These are phyloP conservation scores for Geophilus truncorum DNA, from an alignment of 2,888 invertebrate genomes.

Conservation along the genomic window DNA sequence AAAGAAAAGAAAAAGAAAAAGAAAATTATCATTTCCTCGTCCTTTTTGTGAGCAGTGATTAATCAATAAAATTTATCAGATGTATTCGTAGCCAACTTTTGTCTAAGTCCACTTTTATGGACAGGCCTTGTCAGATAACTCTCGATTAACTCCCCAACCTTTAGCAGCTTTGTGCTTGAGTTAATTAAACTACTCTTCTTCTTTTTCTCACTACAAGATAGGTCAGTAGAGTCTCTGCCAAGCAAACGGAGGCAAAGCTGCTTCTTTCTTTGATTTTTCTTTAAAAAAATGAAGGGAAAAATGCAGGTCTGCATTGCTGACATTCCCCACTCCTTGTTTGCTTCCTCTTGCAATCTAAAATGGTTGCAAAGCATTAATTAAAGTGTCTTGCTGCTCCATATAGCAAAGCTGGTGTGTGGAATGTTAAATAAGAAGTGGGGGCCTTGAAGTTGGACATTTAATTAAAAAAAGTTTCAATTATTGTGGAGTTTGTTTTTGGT, in stretches of 20 bases:
- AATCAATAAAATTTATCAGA: not conserved
- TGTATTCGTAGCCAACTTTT: not conserved
- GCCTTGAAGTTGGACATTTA: not conserved
- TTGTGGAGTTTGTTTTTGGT: no score
- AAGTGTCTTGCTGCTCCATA: not conserved
- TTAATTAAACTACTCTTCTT: conserved; percentile 11
- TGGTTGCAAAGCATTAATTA: conserved; percentile 13
- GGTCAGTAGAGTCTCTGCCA: not conserved
- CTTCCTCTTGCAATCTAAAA: conserved; percentile 1
- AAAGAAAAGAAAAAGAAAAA: no score
- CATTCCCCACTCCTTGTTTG: not conserved
- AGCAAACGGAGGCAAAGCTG: not conserved
- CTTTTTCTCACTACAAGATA: conserved; percentile 17
- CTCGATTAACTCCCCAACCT: conserved; percentile 5
- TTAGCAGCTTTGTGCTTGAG: not conserved
- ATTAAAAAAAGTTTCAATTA: not conserved
- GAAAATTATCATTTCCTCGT: not conserved
- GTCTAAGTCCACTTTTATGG: not conserved
- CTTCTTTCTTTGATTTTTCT: not conserved
- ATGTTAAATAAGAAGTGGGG: not conserved
- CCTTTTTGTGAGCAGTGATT: not conserved
- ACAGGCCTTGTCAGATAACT: conserved; percentile 10
- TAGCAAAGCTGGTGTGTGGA: not conserved
- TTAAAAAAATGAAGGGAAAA: not conserved
- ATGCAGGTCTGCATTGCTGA: not conserved